Evolutionary conservation across 2,888 invertebrate species (phyloP).

Genomic region (Pandemis heparana): DNA sequence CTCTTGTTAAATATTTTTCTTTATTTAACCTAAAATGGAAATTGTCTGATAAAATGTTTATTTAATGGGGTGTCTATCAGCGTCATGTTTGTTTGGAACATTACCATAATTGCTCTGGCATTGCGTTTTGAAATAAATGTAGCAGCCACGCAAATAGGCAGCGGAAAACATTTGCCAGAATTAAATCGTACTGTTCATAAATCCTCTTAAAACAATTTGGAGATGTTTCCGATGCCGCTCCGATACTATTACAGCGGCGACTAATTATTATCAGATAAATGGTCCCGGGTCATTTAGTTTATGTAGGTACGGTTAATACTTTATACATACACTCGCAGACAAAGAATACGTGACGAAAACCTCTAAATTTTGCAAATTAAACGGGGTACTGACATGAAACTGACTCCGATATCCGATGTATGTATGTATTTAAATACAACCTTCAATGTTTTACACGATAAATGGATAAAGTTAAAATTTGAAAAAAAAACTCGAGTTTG

Average conservation of each 20-base stretch:
- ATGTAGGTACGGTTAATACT: neutral
- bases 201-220: conserved; percentile 41
- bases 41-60: conserved; percentile 24
- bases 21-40: conserved; percentile 10
- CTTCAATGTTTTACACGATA: no score
- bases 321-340: no score
- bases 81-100: conserved; percentile 26
- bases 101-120: conserved; percentile 38
- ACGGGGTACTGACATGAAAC: no score
- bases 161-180: conserved; percentile 17
- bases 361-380: no score
- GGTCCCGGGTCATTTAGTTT: conserved; percentile 8
- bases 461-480: no score
- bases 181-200: conserved; percentile 41
- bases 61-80: conserved; percentile 39
- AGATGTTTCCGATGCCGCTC: conserved; percentile 31
- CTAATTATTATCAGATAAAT: conserved; percentile 25
- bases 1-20: neutral
- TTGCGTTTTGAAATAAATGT: conserved; percentile 32
- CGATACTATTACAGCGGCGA: conserved; percentile 25
- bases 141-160: conserved; percentile 18
- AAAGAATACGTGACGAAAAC: no score
- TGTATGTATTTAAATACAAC: no score
- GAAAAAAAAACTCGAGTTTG: no score
- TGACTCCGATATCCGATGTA: no score